Base-by-base conservation (phyloP, 2,888 invertebrate species). In the Standfussiana lucernea region DNA sequence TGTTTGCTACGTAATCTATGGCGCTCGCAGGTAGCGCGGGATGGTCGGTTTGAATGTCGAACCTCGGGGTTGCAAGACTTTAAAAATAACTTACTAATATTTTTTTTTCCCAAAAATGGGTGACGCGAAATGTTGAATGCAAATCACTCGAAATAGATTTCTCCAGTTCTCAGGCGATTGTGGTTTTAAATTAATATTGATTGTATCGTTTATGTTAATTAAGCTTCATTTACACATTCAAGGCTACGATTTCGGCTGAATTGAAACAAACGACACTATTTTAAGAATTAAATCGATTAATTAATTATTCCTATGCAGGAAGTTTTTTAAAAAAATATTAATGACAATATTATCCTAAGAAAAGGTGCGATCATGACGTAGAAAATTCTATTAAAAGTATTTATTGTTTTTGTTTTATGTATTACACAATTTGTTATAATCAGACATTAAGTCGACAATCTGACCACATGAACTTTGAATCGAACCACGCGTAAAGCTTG, bases 21-120 rank as follows among this genome's bases (percentile, higher is more conserved):
- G 89, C 82, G 89, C 66, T 75, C 91, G 94, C 95, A 95, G 95
- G 96, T 95, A 95, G 94, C 90, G 89, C 91, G 93, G 94, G 94
- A 95, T 95, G 94, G 93, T 93, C 94, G 93, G 93, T 94, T 95
- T 94, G 93, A 95, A 95, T 93, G 93, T 94, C 93, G 93, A 94
- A 93, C 90, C 89, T 89, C 71, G 53, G 94, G 90, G 94, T 92
- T 94, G 93, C 94, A 88, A 93, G 86, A n/a, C 18, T 67, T 10
- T 37, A 70, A 86, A 80, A 70, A 37, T 42, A 73, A 77, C 45
- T 53, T 61, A n/a, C 71, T n/a, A n/a, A 10, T 32, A 7, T n/a
- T 8, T n/a, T 6, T 45, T 32, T 72, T 75, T 47, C 61, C 21
- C 18, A 18, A 24, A 11, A 32, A 35, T 47, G 61, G 69, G 65